Percentiles rank a stretch among this genome's conserved stretches.
Conservation (phyloP, 2,888 invertebrate genomes). For the Salpingus planirostris region DNA sequence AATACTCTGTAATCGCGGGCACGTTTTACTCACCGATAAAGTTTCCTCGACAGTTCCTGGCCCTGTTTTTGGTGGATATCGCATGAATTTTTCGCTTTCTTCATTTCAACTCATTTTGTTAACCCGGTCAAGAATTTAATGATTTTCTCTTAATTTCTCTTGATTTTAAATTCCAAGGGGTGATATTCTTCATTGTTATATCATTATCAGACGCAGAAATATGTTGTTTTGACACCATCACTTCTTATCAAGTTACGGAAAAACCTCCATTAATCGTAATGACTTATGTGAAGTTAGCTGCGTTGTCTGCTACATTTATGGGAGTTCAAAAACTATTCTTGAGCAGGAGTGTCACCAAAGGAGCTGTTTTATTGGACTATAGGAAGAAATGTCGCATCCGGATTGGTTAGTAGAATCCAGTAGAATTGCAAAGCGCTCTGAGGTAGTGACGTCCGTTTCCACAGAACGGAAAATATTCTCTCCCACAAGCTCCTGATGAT, state of each 20-base stretch:
- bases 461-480: no score
- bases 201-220: conserved; percentile 36
- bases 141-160: conserved; percentile 29
- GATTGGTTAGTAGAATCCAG: no score
- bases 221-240: conserved; percentile 42
- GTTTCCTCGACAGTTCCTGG: conserved; percentile 48
- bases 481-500: no score
- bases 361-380: no score
- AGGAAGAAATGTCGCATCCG: no score
- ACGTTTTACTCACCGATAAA: conserved; percentile 46
- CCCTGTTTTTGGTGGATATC: conserved; percentile 47
- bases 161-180: conserved; percentile 27
- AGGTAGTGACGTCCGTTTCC: no score
- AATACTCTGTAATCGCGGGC: no score
- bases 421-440: no score
- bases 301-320: no score
- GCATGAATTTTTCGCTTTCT: conserved; percentile 45
- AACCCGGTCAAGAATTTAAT: conserved; percentile 42
- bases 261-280: conserved; percentile 25
- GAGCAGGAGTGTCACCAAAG: no score
- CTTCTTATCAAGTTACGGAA: conserved; percentile 34
- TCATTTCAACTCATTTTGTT: conserved; percentile 48
- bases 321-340: no score
- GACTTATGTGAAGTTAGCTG: no score
- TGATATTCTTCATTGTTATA: conserved; percentile 35